Evolutionary conservation across 2,113 vertebrate genomes (phyloP).

Genomic region (Centropristis striata): DNA sequence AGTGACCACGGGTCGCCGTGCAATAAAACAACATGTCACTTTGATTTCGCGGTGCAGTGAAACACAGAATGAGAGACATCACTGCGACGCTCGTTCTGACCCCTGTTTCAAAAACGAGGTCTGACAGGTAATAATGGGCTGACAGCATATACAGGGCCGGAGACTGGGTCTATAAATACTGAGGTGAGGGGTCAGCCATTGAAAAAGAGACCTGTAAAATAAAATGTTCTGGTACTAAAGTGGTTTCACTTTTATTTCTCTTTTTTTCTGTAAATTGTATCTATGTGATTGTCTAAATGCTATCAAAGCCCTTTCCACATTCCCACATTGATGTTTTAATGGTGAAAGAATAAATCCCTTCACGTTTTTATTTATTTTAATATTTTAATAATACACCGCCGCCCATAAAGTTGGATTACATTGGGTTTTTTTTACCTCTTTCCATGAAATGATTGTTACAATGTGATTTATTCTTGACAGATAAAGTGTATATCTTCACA

Average conservation of each 20-base stretch:
- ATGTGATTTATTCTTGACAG: no score
- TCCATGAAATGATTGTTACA: no score
- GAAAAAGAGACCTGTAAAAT: neutral
- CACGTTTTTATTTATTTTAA: neutral
- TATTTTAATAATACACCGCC: no score
- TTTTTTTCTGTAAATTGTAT: neutral
- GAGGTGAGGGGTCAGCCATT: neutral
- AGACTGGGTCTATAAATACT: neutral
- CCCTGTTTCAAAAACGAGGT: conserved; percentile 31
- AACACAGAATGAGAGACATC: conserved; percentile 38
- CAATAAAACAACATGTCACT: conserved; percentile 57
- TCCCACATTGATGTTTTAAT: neutral
- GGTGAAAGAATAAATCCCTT: neutral
- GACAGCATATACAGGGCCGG: neutral
- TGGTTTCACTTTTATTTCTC: neutral
- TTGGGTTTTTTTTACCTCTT: no score
- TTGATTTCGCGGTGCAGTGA: conserved; percentile 45
- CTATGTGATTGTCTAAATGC: neutral
- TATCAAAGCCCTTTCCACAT: neutral
- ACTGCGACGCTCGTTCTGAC: conserved; percentile 7
- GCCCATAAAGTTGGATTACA: no score
- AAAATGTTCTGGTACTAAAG: neutral
- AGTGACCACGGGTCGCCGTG: neutral
- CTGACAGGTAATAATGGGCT: conserved; percentile 49
- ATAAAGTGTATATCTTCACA: no score